phyloP scores from a whole-genome alignment of 2,113 vertebrate genomes.

The Daboia siamensis region DNA sequence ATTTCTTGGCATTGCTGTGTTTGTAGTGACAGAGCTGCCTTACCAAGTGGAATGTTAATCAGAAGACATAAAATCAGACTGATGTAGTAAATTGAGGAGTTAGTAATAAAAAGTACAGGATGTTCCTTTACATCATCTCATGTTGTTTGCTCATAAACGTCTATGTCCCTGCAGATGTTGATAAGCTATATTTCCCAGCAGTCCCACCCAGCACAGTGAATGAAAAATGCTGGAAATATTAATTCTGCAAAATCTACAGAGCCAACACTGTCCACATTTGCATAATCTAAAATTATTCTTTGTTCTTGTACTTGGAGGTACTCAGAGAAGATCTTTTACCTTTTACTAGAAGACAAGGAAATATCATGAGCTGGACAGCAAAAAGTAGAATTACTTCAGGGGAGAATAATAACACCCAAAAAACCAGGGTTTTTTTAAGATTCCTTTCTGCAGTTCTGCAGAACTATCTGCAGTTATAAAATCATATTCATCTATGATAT shows the following conservation, averaged over 20 bases:
- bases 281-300: neutral
- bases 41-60: neutral
- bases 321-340: neutral
- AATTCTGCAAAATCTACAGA: neutral
- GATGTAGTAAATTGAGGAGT: neutral
- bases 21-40: neutral
- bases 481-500: slow-evolving; percentile 43
- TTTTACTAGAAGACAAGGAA: neutral
- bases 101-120: neutral
- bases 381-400: slow-evolving; percentile 24
- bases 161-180: neutral
- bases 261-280: neutral
- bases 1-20: neutral
- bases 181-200: neutral
- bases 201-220: neutral
- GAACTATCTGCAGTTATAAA: slow-evolving; percentile 40
- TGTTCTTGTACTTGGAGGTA: neutral
- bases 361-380: neutral
- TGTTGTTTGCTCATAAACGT: neutral
- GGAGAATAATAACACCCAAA: neutral
- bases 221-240: neutral
- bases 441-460: neutral
- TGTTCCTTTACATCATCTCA: neutral
- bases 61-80: neutral
- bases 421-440: neutral